A percentile compares a stretch with the other conserved stretches of the same genome.
Conservation (phyloP, 2,888 invertebrate species). For the Amblyteles armatorius region DNA sequence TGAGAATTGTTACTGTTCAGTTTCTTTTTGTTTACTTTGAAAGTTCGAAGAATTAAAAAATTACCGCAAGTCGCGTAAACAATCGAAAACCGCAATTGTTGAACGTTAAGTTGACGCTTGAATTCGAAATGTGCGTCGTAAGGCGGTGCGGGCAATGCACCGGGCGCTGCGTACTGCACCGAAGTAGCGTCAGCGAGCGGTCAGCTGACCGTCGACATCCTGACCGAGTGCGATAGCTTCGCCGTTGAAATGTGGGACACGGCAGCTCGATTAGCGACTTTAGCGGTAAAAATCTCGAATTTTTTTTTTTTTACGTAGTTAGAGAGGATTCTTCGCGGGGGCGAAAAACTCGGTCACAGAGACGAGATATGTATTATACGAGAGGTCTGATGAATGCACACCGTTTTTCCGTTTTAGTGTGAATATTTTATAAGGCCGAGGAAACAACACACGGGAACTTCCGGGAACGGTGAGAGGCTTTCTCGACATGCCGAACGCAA, state of each 20-base stretch:
- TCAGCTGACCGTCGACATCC: slow-evolving; percentile 74
- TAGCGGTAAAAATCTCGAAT: slow-evolving; percentile 19
- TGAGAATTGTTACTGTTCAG: too few species aligned
- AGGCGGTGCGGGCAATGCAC: slow-evolving; percentile 22
- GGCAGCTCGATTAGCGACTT: slow-evolving; percentile 19
- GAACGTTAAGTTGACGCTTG: too few species aligned
- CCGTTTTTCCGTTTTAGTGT: not conserved
- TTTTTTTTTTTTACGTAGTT: slow-evolving; percentile 3
- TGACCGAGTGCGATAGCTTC: slow-evolving; percentile 73
- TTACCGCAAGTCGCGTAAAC: not conserved
- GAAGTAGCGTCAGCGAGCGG: slow-evolving; percentile 19
- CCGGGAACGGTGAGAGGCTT: slow-evolving; percentile 49
- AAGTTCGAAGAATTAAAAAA: too few species aligned
- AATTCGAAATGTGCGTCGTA: not conserved
- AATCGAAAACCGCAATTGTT: not conserved
- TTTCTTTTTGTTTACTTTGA: not conserved
- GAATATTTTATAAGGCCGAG: slow-evolving; percentile 1
- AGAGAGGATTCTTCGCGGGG: slow-evolving; percentile 38
- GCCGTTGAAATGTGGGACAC: slow-evolving; percentile 66
- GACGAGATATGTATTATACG: slow-evolving; percentile 28
- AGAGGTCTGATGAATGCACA: not conserved
- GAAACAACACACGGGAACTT: slow-evolving; percentile 34
- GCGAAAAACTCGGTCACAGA: slow-evolving; percentile 57
- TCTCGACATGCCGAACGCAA: slow-evolving; percentile 6
- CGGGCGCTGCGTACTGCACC: slow-evolving; percentile 25